These are phyloP conservation scores for Syngnathus rostellatus DNA, from an alignment of 2,797 vertebrate species.

Conservation along the genomic window DNA sequence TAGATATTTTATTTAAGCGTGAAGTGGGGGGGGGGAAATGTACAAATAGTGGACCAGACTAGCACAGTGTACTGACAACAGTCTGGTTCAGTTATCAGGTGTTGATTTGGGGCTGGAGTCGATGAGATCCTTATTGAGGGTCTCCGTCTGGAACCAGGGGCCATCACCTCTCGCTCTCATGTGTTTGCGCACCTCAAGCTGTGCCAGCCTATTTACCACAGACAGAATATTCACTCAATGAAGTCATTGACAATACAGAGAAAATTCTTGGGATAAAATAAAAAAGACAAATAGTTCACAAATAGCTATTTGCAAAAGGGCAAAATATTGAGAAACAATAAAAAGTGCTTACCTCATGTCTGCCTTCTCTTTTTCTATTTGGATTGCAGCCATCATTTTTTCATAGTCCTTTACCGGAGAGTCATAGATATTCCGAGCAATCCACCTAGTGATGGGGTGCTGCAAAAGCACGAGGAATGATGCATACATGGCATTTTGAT, in stretches of 20 bases:
- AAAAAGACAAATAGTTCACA: neutral
- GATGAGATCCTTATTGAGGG: slow-evolving; percentile 71
- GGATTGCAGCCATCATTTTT: slow-evolving; percentile 78
- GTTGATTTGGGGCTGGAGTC: slow-evolving; percentile 72
- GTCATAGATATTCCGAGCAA: slow-evolving; percentile 69
- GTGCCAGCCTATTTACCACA: slow-evolving; percentile 57
- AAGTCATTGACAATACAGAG: neutral
- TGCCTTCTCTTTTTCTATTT: slow-evolving; percentile 74
- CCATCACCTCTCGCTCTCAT: slow-evolving; percentile 87
- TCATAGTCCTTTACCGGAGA: slow-evolving; percentile 87
- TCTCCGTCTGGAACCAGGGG: slow-evolving; percentile 78
- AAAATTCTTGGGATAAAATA: neutral
- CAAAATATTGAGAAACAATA: neutral
- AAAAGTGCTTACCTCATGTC: slow-evolving; percentile 71
- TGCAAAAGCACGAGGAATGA: slow-evolving; percentile 30
- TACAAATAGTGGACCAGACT: slow-evolving; percentile 54
- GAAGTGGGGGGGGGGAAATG: slow-evolving; percentile 36
- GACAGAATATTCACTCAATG: neutral
- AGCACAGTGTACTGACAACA: slow-evolving; percentile 22
- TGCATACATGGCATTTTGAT: neutral
- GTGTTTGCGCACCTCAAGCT: slow-evolving; percentile 71
- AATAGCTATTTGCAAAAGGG: neutral
- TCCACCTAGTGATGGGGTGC: slow-evolving; percentile 94
- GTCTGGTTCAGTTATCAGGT: slow-evolving; percentile 76
- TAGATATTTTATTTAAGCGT: slow-evolving; percentile 61